phyloP scores from a whole-genome alignment of 1,140 invertebrate species.

The Bombus balteatus region DNA sequence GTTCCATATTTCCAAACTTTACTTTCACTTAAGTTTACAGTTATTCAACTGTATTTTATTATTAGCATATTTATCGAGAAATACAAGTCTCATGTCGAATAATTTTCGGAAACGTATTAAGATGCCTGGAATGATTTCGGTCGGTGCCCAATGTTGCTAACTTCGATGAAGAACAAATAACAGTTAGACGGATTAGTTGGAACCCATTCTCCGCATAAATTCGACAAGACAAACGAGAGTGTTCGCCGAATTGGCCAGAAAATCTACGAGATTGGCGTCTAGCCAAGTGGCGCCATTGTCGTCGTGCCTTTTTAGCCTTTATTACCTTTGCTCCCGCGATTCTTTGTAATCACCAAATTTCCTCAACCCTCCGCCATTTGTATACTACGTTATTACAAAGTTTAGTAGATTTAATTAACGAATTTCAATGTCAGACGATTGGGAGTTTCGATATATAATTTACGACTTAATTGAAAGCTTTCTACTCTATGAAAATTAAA shows the following conservation, averaged over 20 bases:
- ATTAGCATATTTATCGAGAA: not conserved
- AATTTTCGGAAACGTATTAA: not conserved
- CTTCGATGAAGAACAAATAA: not conserved
- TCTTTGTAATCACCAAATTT: too few species aligned
- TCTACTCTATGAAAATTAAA: too few species aligned
- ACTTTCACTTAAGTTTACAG: not conserved
- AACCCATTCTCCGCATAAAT: too few species aligned
- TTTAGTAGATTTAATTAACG: not conserved
- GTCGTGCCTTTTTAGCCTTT: not conserved
- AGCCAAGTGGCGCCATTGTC: not conserved
- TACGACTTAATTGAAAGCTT: too few species aligned
- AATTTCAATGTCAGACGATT: not conserved
- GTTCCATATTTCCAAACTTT: not conserved
- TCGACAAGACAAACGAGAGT: not conserved
- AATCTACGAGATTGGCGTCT: not conserved
- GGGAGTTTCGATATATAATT: not conserved
- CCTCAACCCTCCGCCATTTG: too few species aligned
- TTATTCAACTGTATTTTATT: not conserved
- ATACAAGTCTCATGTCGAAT: not conserved
- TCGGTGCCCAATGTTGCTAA: not conserved
- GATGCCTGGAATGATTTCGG: not conserved
- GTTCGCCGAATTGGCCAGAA: not conserved
- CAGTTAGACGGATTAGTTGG: not conserved
- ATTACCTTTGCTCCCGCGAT: not conserved
- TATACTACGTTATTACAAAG: not conserved